Percentiles rank a stretch among this genome's conserved stretches.
Conservation (phyloP, 2,797 vertebrate species). For the Xyrichtys novacula region DNA sequence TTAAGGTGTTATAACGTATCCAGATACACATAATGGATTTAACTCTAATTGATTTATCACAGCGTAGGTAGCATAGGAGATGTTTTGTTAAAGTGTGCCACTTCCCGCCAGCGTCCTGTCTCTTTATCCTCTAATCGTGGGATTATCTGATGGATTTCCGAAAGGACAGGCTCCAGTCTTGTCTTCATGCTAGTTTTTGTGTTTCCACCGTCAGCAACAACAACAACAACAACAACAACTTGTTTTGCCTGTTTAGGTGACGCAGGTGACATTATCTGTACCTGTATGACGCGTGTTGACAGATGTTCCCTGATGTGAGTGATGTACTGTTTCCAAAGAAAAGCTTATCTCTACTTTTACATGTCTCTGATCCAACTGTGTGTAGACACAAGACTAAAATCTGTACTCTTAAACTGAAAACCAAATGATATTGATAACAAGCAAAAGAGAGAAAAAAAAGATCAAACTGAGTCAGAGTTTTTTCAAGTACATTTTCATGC, state of each 20-base stretch:
- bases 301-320: background rate
- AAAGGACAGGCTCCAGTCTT: conserved; percentile 18
- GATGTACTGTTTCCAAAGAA: background rate
- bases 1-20: conserved; percentile 28
- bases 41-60: conserved; percentile 61
- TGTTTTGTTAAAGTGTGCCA: conserved; percentile 23
- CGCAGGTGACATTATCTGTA: background rate
- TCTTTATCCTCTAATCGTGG: conserved; percentile 54
- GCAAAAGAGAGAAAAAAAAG: too few species aligned
- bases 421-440: too few species aligned
- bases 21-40: conserved; percentile 57
- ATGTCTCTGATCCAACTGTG: too few species aligned
- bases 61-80: conserved; percentile 8
- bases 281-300: background rate
- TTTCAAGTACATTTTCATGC: too few species aligned
- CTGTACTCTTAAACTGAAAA: too few species aligned
- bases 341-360: too few species aligned
- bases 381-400: too few species aligned
- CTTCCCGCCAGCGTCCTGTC: conserved; percentile 29
- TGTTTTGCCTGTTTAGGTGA: conserved; percentile 19
- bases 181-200: conserved; percentile 24
- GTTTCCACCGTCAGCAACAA: conserved; percentile 28
- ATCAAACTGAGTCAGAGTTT: too few species aligned
- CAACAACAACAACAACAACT: conserved; percentile 30
- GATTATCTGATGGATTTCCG: conserved; percentile 62